These are phyloP conservation scores for Micropoecilia bifurca DNA, from an alignment of 2,797 vertebrate genomes.

Conservation along the genomic window DNA sequence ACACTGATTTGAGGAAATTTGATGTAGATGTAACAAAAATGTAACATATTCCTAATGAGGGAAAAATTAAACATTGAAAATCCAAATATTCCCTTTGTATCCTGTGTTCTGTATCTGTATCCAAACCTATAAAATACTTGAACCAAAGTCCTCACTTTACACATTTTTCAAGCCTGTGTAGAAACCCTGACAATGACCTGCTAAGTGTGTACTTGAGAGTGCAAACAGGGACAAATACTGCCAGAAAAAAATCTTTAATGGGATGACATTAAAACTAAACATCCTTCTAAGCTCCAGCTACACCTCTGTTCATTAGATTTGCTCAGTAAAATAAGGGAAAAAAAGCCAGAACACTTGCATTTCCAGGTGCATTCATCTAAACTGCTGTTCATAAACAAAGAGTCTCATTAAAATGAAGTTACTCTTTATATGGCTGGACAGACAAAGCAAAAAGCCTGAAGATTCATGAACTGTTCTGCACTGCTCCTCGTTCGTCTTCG, in stretches of 20 bases:
- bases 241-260: not conserved
- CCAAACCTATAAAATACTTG: not conserved
- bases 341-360: slow-evolving; percentile 18
- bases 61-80: not conserved
- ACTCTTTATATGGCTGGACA: slow-evolving; percentile 15
- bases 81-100: not conserved
- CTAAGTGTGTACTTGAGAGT: not conserved
- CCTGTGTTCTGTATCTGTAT: not conserved
- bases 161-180: not conserved
- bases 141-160: not conserved
- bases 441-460: slow-evolving; percentile 51
- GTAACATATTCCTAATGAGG: not conserved
- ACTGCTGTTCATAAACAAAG: slow-evolving; percentile 18
- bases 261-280: not conserved
- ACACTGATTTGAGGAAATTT: not conserved
- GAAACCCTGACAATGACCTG: not conserved
- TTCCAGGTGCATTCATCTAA: slow-evolving; percentile 6
- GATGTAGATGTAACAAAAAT: not conserved
- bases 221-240: not conserved
- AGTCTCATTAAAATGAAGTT: slow-evolving; percentile 15
- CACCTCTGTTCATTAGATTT: not conserved
- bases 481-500: slow-evolving; percentile 76
- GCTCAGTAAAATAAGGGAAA: not conserved
- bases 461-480: slow-evolving; percentile 75
- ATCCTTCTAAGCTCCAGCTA: not conserved